Conservation (phyloP, 2,113 vertebrate species). For the Brachyhypopomus occidentalis region DNA sequence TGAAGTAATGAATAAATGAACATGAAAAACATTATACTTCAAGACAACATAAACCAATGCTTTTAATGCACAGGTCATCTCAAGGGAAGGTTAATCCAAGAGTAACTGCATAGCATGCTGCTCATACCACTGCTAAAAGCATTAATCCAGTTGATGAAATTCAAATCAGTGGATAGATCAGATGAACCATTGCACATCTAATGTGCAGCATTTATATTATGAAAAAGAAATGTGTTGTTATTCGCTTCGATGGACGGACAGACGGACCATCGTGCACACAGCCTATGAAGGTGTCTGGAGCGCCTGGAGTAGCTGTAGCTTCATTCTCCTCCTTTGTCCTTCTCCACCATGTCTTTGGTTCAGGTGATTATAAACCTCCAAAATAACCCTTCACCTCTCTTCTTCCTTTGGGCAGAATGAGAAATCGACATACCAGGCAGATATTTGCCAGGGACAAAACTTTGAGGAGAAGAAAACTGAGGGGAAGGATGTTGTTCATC, state of each 20-base stretch:
- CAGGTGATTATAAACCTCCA: constrained; percentile 62
- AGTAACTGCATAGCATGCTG: not conserved
- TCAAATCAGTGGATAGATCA: not conserved
- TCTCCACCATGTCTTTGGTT: constrained; percentile 40
- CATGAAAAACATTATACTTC: not conserved
- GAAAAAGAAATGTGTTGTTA: not conserved
- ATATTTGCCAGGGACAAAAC: constrained; percentile 58
- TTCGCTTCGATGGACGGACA: not conserved
- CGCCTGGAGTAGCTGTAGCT: constrained; percentile 50
- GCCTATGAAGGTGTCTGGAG: constrained; percentile 42
- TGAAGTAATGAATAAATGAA: not conserved
- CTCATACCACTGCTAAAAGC: not conserved
- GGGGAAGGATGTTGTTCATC: constrained; percentile 55
- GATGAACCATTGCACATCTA: not conserved
- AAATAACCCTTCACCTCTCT: constrained; percentile 50
- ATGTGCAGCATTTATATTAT: not conserved
- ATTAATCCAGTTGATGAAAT: not conserved
- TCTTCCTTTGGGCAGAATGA: constrained; percentile 48
- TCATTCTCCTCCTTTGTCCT: constrained; percentile 1
- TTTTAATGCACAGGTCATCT: not conserved
- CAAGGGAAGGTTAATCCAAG: not conserved
- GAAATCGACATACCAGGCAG: constrained; percentile 56
- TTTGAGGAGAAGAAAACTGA: constrained; percentile 27
- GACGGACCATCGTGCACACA: not conserved
- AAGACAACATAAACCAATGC: not conserved